Percentiles rank a stretch among this genome's conserved stretches.
These are phyloP conservation scores for Apoderus coryli DNA, from an alignment of 2,888 invertebrate genomes.

Conservation along the genomic window DNA sequence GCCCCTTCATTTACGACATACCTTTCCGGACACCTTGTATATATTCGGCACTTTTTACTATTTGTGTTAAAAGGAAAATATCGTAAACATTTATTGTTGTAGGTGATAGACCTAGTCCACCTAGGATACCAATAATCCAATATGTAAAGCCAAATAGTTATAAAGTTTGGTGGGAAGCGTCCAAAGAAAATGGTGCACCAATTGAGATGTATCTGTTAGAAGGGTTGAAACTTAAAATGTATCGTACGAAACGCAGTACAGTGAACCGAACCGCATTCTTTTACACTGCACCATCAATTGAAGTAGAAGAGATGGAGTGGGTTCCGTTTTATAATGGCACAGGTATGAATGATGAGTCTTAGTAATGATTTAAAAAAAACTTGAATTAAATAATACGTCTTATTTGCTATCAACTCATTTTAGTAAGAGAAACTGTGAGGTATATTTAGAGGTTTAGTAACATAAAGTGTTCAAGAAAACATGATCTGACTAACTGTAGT, in stretches of 20 bases:
- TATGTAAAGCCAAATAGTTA: constrained; percentile 58
- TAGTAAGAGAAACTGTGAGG: no score
- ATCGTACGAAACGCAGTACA: constrained; percentile 27
- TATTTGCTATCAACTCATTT: no score
- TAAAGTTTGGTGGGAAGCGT: constrained; percentile 69
- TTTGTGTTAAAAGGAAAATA: background rate
- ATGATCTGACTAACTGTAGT: no score
- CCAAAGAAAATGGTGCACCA: constrained; percentile 62
- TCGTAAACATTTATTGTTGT: constrained; percentile 9
- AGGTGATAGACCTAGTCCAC: constrained; percentile 68
- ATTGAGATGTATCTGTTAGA: constrained; percentile 62
- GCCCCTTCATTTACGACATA: no score
- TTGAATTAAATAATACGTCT: no score
- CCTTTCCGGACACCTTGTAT: no score
- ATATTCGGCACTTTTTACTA: no score
- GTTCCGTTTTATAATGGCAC: constrained; percentile 59
- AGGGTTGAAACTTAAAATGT: constrained; percentile 35
- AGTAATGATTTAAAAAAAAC: no score
- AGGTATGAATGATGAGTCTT: no score
- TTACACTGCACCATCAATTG: constrained; percentile 35
- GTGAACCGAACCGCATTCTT: constrained; percentile 28
- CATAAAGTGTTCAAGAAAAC: no score
- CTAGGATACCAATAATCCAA: constrained; percentile 60
- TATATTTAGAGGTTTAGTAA: no score
- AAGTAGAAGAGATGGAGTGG: constrained; percentile 47